These are phyloP conservation scores for Hiodon alosoides DNA, from an alignment of 2,113 vertebrate genomes.

Conservation along the genomic window DNA sequence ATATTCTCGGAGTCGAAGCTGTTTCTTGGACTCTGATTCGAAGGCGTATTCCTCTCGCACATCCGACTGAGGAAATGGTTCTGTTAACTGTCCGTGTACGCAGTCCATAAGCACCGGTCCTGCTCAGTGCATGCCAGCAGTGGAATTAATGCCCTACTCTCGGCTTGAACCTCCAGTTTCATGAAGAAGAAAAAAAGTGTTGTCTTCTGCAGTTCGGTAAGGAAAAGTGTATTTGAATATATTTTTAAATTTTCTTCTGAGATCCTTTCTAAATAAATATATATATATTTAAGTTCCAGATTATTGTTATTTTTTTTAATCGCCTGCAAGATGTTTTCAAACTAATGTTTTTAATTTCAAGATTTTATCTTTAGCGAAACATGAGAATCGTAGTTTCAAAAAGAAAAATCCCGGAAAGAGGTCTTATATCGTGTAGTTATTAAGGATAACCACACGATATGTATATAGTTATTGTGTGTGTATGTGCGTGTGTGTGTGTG, in stretches of 20 bases:
- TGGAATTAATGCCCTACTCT: constrained; percentile 27
- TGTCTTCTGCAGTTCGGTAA: constrained; percentile 25
- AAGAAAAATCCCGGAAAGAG: too few relatives aligned
- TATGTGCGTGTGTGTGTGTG: too few relatives aligned
- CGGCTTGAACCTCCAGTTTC: constrained; percentile 19
- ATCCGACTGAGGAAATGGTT: constrained; percentile 30
- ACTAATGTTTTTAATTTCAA: too few relatives aligned
- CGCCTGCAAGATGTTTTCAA: too few relatives aligned
- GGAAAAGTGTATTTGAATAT: constrained; percentile 13
- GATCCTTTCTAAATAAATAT: too few relatives aligned
- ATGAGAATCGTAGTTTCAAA: too few relatives aligned
- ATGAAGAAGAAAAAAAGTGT: constrained; percentile 29
- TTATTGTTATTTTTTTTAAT: too few relatives aligned
- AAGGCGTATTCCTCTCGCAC: not conserved
- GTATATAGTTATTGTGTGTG: too few relatives aligned
- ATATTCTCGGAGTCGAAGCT: not conserved
- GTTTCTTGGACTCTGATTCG: constrained; percentile 5
- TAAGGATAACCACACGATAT: too few relatives aligned
- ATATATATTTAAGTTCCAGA: too few relatives aligned
- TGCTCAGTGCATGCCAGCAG: constrained; percentile 17
- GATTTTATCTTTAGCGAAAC: too few relatives aligned
- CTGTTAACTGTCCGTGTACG: constrained; percentile 16
- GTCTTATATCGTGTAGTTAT: too few relatives aligned
- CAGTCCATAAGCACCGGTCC: constrained; percentile 14
- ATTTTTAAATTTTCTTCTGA: not conserved